Evolutionary conservation across 2,113 vertebrate genomes (phyloP), one percentile per base, ranked within the genome.

Genomic region (Catharus bicknelli): DNA sequence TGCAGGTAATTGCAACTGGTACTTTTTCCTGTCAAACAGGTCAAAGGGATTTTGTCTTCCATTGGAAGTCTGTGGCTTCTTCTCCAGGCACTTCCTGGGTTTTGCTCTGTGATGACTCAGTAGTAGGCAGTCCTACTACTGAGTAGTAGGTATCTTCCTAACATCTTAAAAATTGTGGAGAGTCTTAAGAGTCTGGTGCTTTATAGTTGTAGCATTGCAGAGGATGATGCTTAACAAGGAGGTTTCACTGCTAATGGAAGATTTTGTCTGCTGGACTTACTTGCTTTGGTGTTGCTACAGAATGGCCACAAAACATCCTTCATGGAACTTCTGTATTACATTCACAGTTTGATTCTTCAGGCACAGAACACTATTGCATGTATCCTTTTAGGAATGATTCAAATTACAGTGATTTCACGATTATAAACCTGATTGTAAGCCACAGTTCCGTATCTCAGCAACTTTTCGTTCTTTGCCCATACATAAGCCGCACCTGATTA

Each of bases 341-440:
- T 59, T 63, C 18, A 25, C 11, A 40, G 16, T 47, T 53, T 80
- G 51, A 55, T 68, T 23, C 40, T 86, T 38, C 12, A 51, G 58
- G 34, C 40, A 38, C 26, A 61, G 42, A 88, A 32, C 7, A 5
- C 11, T 43, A 8, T 8, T 43, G 42, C 14, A n/a, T 0, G 0
- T 74, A 10, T 80, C 29, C 5, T 58, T 85, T 48, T 32, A 82
- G 36, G n/a, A 87, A 29, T 2, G 1, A 73, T 45, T 73, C 18
- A n/a, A 42, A 84, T 51, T 43, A 34, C 34, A 34, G 34, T 34
- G 34, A 34, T 34, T 34, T 34, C 34, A 34, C 7, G 34, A 34
- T 34, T 34, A 34, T 34, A 34, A 34, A 34, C 34, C 34, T 34
- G 34, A 34, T 34, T 34, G 7, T 34, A 34, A 34, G 34, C 34